Evolutionary conservation across 1,140 invertebrate genomes (phyloP).

Genomic region (Papilio machaon): DNA sequence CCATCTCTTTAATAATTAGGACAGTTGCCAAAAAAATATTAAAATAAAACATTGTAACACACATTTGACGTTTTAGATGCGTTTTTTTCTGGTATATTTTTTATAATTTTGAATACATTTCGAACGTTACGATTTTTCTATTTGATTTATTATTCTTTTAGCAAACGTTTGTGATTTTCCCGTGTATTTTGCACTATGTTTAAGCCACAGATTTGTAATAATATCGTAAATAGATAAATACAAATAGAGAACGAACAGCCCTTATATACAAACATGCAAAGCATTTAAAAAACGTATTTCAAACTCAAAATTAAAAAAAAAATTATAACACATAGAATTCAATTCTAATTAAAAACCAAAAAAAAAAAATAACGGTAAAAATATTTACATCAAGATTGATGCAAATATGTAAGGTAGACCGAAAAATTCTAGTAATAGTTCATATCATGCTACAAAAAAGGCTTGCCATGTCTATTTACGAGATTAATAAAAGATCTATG

Average conservation of each 20-base stretch:
- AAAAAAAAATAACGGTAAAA: neutral
- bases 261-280: neutral
- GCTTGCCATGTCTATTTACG: neutral
- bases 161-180: neutral
- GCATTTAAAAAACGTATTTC: neutral
- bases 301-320: too few species aligned
- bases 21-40: neutral
- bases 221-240: neutral
- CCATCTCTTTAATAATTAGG: constrained; percentile 12
- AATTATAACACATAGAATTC: too few species aligned
- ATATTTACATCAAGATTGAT: neutral
- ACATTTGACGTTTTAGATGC: constrained; percentile 16
- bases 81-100: neutral
- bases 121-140: neutral
- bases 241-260: neutral
- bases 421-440: neutral
- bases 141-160: neutral
- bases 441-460: neutral
- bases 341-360: neutral
- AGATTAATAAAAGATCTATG: neutral
- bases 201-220: neutral
- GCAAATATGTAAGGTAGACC: neutral
- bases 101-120: constrained; percentile 27
- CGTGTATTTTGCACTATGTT: neutral
- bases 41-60: neutral